Conservation (phyloP, 1,140 invertebrate genomes). For the Sesamia nonagrioides region DNA sequence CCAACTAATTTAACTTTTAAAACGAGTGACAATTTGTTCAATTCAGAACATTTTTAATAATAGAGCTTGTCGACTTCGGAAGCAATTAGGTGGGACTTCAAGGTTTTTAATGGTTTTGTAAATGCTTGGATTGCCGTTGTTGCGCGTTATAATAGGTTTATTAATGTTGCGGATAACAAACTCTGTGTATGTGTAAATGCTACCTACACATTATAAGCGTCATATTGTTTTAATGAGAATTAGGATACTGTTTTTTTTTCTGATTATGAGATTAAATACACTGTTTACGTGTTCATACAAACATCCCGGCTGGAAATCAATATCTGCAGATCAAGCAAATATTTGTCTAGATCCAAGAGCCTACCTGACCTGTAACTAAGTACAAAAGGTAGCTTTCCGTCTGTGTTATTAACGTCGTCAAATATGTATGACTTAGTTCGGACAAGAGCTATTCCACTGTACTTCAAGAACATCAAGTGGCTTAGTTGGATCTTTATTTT, state of each 20-base stretch:
- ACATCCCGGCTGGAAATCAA: neutral
- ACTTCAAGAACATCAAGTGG: conserved; percentile 35
- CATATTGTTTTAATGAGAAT: conserved; percentile 21
- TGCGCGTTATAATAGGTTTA: conserved; percentile 36
- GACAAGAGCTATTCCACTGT: conserved; percentile 18
- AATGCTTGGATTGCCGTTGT: conserved; percentile 39
- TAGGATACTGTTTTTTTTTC: neutral
- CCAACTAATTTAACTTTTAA: conserved; percentile 84
- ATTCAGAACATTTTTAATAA: conserved; percentile 73
- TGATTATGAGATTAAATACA: conserved; percentile 4
- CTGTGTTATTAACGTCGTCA: conserved; percentile 25
- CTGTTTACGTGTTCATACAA: neutral
- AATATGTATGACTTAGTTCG: conserved; percentile 34
- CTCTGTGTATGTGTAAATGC: conserved; percentile 5
- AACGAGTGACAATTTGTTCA: conserved; percentile 82
- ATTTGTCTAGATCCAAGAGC: conserved; percentile 13
- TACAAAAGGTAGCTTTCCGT: conserved; percentile 15
- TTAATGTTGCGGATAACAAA: conserved; percentile 22
- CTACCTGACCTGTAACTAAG: conserved; percentile 10
- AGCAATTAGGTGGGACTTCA: conserved; percentile 61
- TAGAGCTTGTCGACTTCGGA: conserved; percentile 58
- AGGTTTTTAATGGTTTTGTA: conserved; percentile 50
- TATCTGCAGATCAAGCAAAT: conserved; percentile 34
- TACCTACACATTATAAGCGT: neutral
- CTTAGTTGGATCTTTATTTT: conserved; percentile 24